A percentile compares a stretch with the other conserved stretches of the same genome.
Conservation (phyloP, 2,888 invertebrate species). For the Heliconius hortense region DNA sequence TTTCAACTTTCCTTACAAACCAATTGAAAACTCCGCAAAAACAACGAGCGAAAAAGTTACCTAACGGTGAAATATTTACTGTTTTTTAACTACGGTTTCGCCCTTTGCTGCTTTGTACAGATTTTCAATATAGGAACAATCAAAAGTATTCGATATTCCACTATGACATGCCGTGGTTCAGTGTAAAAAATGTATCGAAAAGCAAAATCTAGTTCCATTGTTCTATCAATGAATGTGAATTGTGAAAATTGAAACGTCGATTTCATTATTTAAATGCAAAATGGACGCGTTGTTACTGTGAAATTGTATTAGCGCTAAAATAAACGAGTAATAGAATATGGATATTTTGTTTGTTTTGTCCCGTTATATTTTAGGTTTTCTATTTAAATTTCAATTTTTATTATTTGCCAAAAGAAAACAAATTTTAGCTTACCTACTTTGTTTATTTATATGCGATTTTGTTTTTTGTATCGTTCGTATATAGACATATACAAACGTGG, state of each 20-base stretch:
- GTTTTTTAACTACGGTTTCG: background rate
- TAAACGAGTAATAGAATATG: background rate
- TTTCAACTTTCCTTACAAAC: too few species aligned
- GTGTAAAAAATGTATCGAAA: background rate
- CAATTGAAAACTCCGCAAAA: background rate
- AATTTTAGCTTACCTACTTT: too few species aligned
- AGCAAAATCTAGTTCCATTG: background rate
- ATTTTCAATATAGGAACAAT: background rate
- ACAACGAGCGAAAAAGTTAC: background rate
- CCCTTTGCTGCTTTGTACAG: background rate
- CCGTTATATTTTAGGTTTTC: background rate
- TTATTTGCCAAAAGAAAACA: too few species aligned
- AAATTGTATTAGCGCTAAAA: background rate
- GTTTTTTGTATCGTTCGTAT: too few species aligned
- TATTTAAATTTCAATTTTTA: background rate
- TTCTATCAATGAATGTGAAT: background rate
- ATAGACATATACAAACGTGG: too few species aligned
- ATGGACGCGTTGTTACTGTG: background rate
- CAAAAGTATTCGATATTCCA: background rate
- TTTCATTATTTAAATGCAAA: background rate
- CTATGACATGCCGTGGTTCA: background rate
- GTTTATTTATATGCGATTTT: too few species aligned
- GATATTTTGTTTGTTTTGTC: background rate
- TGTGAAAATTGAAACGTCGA: constrained; percentile 7
- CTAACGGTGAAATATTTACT: background rate